Evolutionary conservation across 2,113 vertebrate species (phyloP), one percentile per base, ranked within the genome.

Genomic region (Semicossyphus pulcher): DNA sequence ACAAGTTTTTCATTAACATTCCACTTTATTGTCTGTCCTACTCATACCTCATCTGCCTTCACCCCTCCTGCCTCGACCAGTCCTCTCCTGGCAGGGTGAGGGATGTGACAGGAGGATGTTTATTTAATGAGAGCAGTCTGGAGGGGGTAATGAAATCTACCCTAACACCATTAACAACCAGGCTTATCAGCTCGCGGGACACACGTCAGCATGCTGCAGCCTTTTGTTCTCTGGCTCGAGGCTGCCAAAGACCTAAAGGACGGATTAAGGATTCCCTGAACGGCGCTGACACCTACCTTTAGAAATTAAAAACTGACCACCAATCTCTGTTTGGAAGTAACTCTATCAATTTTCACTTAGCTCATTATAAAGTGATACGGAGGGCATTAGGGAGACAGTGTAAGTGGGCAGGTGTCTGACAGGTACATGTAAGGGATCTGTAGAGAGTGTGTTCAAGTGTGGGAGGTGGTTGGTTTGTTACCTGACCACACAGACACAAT

Each of bases 91-190:
- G 4, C 61, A 14, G 68, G 79, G 63, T 91, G 91, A 91, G 72
- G 52, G 87, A 91, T 89, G 89, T 90, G 89, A 88, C 88, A 86
- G 80, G 81, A 76, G 73, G 78, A 93, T 93, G 91, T 92, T 92
- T 92, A 91, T 92, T 92, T 93, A 89, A 93, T 93, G 91, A 92
- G 89, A 84, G 75, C 83, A 84, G 91, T 92, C 89, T 91, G 90
- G 87, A 91, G 89, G 87, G 87, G 89, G 89, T 92, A 92, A 92
- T 92, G 91, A 92, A 93, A 93, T 92, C 91, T 88, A 86, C 87
- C 88, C 86, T 85, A 84, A 91, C 86, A 87, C 87, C 87, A 92
- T 92, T 91, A 91, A 91, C 86, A 88, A 92, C 75, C 77, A 28
- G 75, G 64, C 90, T 90, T 89, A 89, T 91, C 89, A 88, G 86